phyloP scores from a whole-genome alignment of 2,888 invertebrate species.

The Zhuqinia jingwanae region DNA sequence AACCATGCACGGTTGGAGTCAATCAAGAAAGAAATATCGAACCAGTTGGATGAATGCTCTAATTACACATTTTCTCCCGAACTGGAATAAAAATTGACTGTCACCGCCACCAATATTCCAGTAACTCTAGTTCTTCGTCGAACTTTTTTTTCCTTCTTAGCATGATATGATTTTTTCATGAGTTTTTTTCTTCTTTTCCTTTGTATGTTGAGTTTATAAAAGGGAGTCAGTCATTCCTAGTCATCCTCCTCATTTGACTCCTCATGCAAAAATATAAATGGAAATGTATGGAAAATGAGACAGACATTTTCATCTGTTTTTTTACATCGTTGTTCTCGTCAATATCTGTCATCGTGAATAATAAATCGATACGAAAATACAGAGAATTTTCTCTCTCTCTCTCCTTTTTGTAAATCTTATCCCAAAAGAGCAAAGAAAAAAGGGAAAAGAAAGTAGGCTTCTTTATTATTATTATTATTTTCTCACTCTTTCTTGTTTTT shows the following conservation, averaged over 20 bases:
- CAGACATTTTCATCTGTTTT: constrained; percentile 26
- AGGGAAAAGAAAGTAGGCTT: constrained; percentile 38
- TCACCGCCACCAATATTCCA: constrained; percentile 3
- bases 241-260: constrained; percentile 22
- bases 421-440: background rate
- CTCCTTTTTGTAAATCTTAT: background rate
- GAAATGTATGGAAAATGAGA: constrained; percentile 4
- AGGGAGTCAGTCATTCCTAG: background rate
- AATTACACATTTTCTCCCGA: constrained; percentile 62
- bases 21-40: constrained; percentile 35
- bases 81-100: constrained; percentile 53
- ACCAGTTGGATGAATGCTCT: constrained; percentile 52
- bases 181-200: constrained; percentile 25
- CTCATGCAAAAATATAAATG: constrained; percentile 29
- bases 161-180: no score
- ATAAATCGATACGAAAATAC: constrained; percentile 44
- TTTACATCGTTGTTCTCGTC: constrained; percentile 34
- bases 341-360: constrained; percentile 59
- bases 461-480: constrained; percentile 24
- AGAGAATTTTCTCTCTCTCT: background rate
- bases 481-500: constrained; percentile 20
- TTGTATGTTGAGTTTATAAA: background rate
- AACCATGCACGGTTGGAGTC: constrained; percentile 15
- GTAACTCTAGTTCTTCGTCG: background rate
- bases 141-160: constrained; percentile 7